Percentiles rank a stretch among this genome's conserved stretches.
Conservation (phyloP, 2,113 vertebrate species). For the Bubo bubo region DNA sequence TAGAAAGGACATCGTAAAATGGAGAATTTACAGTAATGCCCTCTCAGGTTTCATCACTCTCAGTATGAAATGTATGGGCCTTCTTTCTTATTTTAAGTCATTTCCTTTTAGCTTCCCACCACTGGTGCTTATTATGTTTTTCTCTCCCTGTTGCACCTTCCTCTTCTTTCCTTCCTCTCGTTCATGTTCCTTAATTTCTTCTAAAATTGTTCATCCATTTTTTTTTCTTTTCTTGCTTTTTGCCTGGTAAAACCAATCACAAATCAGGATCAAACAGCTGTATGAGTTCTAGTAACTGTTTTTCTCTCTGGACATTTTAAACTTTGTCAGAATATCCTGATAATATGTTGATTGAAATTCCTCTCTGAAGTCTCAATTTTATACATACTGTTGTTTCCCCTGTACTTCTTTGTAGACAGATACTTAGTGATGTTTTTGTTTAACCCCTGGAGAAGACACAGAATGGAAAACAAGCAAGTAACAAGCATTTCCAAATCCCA, state of each 20-base stretch:
- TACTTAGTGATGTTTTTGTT: slow-evolving; percentile 39
- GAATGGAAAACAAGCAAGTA: slow-evolving; percentile 55
- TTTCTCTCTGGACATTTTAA: slow-evolving; percentile 27
- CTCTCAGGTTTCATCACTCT: neutral
- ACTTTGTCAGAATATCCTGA: slow-evolving; percentile 32
- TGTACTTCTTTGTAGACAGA: slow-evolving; percentile 24
- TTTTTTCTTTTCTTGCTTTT: neutral
- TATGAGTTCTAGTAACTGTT: neutral
- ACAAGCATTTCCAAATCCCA: slow-evolving; percentile 61
- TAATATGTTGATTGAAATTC: slow-evolving; percentile 55
- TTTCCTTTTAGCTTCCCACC: neutral
- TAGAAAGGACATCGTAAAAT: neutral
- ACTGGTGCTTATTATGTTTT: neutral
- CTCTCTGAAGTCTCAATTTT: slow-evolving; percentile 25
- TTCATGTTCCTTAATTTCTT: neutral
- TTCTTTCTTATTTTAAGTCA: neutral
- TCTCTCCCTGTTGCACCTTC: neutral
- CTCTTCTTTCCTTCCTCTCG: neutral
- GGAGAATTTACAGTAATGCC: neutral
- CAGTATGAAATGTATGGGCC: neutral
- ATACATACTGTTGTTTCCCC: neutral
- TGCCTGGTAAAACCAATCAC: neutral
- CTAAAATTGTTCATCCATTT: neutral
- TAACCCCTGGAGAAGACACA: slow-evolving; percentile 61
- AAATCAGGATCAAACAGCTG: neutral